Evolutionary conservation across 2,113 vertebrate species (phyloP), one percentile per base, ranked within the genome.

Genomic region (Apodemus speciosus): DNA sequence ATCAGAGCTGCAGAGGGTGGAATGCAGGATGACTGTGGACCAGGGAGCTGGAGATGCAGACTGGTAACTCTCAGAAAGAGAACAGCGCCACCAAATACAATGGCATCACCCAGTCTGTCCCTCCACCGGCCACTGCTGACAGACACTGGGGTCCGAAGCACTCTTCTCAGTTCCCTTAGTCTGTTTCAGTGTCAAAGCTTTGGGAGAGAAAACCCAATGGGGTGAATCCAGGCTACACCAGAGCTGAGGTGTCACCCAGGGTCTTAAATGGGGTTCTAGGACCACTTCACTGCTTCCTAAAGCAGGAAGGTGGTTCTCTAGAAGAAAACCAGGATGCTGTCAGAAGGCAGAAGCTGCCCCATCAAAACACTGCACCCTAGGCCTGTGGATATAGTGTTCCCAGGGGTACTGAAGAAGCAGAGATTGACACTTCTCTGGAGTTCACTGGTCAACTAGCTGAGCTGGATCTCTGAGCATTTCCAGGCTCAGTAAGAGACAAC

Each of bases 141-240:
- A 1, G 30, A 35, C 18, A 25, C 6, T 9, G 1, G 0, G 13
- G 58, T 58, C 16, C 46, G 5, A n/a, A 71, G 13, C 7, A 25
- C 38, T 64, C 51, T 27, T 86, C 25, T 16, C 35, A 14, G 51
- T 58, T 91, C 5, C 6, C 20, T 83, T 56, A 64, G 51, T 81
- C 69, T n/a, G 15, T 40, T 62, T 64, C 62, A 77, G 14, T 20
- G 27, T 66, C 62, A 83, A 32, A 38, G 15, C 18, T 83, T 73
- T 51, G 30, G 23, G 27, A 73, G 21, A 75, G 40, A 88, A 90
- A 73, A 75, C 49, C 16, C 40, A 71, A 0, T 53, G 43, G 15
- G 35, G 23, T 43, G 32, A 72, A 13, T 3, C 38, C 43, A 35
- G 18, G 0, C 56, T 35, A 13, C 62, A 40, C n/a, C 32, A 56